Percentiles rank a stretch among this genome's conserved stretches.
Evolutionary conservation across 2,888 invertebrate genomes (phyloP).

Genomic region (Bellardia pandia): DNA sequence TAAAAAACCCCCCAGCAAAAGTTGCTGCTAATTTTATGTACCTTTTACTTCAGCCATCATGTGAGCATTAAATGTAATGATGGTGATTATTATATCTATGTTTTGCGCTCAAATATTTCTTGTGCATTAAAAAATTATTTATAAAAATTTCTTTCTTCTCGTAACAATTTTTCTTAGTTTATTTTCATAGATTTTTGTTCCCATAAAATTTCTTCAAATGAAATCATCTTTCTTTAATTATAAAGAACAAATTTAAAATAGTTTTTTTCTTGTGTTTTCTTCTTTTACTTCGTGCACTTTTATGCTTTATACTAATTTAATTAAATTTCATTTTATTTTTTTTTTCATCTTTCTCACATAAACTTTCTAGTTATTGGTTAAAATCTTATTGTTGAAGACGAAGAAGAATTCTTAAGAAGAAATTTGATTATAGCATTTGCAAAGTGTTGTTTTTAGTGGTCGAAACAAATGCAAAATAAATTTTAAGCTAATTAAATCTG

Average conservation of each 20-base stretch:
- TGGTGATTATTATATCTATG: neutral
- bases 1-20: too few species aligned
- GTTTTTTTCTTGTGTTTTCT: slow-evolving; percentile 33
- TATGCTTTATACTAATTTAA: slow-evolving; percentile 46
- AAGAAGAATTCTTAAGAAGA: neutral
- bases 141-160: neutral
- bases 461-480: slow-evolving; percentile 19
- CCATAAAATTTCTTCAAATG: slow-evolving; percentile 50
- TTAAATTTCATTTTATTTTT: slow-evolving; percentile 36
- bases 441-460: neutral
- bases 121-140: neutral
- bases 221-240: slow-evolving; percentile 61
- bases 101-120: neutral
- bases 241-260: slow-evolving; percentile 43
- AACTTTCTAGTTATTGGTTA: slow-evolving; percentile 29
- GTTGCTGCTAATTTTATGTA: neutral
- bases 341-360: slow-evolving; percentile 6
- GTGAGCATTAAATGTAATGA: slow-evolving; percentile 4
- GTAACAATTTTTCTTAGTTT: neutral
- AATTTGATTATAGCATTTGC: neutral
- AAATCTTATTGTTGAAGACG: neutral
- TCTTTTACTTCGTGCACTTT: neutral
- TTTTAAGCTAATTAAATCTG: slow-evolving; percentile 37
- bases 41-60: neutral
- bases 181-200: slow-evolving; percentile 9